Evolutionary conservation across 2,888 invertebrate genomes (phyloP).

Genomic region (Ametastegia equiseti): DNA sequence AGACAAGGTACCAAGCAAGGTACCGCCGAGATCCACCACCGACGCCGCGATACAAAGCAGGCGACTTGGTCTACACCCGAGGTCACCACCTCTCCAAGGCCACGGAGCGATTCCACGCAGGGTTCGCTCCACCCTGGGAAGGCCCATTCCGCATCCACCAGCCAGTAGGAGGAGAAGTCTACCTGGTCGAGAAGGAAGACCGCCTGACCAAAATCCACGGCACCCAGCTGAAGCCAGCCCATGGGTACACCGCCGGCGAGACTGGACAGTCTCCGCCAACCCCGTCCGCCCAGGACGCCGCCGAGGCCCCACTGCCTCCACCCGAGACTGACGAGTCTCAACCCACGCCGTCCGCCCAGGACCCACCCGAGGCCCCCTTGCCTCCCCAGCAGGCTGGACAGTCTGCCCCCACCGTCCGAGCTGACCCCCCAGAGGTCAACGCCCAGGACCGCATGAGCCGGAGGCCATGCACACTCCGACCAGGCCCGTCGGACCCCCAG

Average conservation of each 20-base stretch:
- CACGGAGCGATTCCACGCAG: not conserved
- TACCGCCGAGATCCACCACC: not conserved
- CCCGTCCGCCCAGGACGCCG: not conserved
- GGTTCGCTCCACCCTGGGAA: slow-evolving; percentile 6
- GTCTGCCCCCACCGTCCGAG: not conserved
- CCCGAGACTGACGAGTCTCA: not conserved
- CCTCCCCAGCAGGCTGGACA: not conserved
- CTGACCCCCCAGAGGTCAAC: not conserved
- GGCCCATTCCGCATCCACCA: not conserved
- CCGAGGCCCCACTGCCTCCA: not conserved
- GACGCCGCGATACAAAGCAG: not conserved
- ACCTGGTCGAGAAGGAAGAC: not conserved
- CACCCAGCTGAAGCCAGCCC: slow-evolving; percentile 18
- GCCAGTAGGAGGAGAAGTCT: not conserved
- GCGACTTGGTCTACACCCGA: not conserved
- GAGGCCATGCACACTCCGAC: not conserved
- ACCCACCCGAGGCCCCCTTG: not conserved
- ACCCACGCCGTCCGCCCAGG: not conserved
- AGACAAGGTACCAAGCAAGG: not conserved
- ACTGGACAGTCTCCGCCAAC: not conserved
- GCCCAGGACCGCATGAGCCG: not conserved
- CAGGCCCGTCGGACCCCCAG: not conserved
- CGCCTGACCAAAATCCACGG: not conserved
- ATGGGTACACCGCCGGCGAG: not conserved
- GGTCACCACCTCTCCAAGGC: slow-evolving; percentile 2